These are phyloP conservation scores for Catostylus mosaicus DNA, from an alignment of 30 jellyfish, hydroid and myxozoan genomes.

Conservation along the genomic window DNA sequence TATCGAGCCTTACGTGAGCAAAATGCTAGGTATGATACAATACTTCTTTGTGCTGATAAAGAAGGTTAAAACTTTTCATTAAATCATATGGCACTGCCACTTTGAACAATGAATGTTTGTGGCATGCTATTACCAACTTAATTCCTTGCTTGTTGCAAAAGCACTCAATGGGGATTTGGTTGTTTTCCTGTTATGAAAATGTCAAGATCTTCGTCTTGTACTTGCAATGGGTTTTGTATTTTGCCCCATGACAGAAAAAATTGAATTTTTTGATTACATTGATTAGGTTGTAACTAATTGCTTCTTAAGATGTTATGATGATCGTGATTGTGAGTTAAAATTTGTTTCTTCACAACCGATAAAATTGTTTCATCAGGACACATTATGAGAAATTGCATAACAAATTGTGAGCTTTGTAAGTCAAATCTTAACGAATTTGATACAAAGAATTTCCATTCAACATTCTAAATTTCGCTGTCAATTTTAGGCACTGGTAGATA, in stretches of 20 bases:
- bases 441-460: too few relatives aligned
- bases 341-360: too few relatives aligned
- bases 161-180: constrained; percentile 70
- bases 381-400: too few relatives aligned
- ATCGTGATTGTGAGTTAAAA: too few relatives aligned
- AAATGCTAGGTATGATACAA: constrained; percentile 96
- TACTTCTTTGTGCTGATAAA: too few relatives aligned
- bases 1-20: constrained; percentile 97
- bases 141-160: constrained; percentile 34
- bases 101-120: constrained; percentile 60
- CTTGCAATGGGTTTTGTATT: not conserved
- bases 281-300: too few relatives aligned
- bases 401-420: too few relatives aligned
- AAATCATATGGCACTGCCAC: not conserved
- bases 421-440: too few relatives aligned
- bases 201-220: not conserved
- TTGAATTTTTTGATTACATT: too few relatives aligned
- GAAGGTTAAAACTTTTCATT: not conserved
- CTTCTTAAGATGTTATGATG: too few relatives aligned
- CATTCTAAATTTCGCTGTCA: too few relatives aligned
- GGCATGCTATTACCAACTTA: constrained; percentile 38
- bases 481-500: constrained; percentile 88
- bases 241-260: not conserved
- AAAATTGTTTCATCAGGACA: too few relatives aligned
- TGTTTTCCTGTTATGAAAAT: constrained; percentile 39